Evolutionary conservation across 35 echinoderm and acorn worm genomes (phyloP).

Genomic region (Lytechinus pictus): DNA sequence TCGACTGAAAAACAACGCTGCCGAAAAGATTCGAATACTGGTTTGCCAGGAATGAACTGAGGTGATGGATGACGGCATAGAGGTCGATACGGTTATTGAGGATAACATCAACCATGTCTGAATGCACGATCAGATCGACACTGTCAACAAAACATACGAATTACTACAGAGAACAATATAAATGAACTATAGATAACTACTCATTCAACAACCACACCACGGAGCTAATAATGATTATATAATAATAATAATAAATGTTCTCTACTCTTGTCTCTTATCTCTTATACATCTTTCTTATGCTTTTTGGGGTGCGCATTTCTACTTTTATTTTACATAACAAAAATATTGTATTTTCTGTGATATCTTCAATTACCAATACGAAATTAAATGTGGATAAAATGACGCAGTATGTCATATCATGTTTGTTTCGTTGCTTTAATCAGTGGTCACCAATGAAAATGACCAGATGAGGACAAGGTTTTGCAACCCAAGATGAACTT

Average conservation of each 20-base stretch:
- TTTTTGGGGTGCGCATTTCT: too few relatives aligned
- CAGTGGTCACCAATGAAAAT: neutral
- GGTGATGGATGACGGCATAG: neutral
- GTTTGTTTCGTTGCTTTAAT: too few relatives aligned
- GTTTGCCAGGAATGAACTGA: neutral
- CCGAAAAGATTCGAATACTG: slow-evolving; percentile 5
- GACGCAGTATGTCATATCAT: too few relatives aligned
- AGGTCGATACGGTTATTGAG: neutral
- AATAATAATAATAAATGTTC: too few relatives aligned
- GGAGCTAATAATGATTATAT: too few relatives aligned
- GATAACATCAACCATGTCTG: slow-evolving; percentile 1
- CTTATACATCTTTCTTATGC: neutral
- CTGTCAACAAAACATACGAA: neutral
- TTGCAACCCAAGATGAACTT: neutral
- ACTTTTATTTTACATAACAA: too few relatives aligned
- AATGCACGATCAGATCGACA: neutral
- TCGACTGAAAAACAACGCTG: neutral
- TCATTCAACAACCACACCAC: too few relatives aligned
- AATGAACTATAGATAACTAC: too few relatives aligned
- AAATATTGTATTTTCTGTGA: too few relatives aligned
- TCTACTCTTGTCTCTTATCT: neutral
- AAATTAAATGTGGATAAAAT: too few relatives aligned
- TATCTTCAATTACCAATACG: too few relatives aligned
- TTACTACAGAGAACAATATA: too few relatives aligned
- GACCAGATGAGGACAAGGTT: slow-evolving; percentile 26